Base-by-base conservation (phyloP, 1,140 invertebrate species). In the Drosophila hydei region DNA sequence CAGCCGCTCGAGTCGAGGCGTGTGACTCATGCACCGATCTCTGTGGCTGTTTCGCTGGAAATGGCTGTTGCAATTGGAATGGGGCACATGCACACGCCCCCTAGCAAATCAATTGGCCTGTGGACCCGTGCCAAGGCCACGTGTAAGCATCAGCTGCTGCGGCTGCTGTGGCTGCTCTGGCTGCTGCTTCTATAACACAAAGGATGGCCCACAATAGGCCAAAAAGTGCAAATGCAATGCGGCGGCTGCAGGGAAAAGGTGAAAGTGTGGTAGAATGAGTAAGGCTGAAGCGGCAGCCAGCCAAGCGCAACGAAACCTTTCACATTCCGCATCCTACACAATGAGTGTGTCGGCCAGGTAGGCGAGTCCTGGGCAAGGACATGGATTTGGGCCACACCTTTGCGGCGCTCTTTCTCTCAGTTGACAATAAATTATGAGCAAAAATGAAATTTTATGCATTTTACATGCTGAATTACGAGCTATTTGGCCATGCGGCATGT, bases 371-470 rank as follows among this genome's bases (percentile, higher is more conserved):
- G 8, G 25, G 33, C 63, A 73, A 69, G 71, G 64, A 73, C 63
- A 68, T 18, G 18, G 30, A 7, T 23, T 9, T 21, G 27, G 36
- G 9, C 43, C 64, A 61, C 51, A 52, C 45, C 54, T 56, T 55
- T 27, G 21, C 21, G 2, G 42, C 16, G 42, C 50, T 47, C 45
- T 47, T 27, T 56, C 9, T 55, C 36, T 25, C 43, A 54, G 65
- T 65, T 67, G 77, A 87, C 81, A 75, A 88, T 87, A 88, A 87
- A 88, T 87, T 88, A 87, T 72, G 81, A 42, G 40, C 40, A 40
- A 38, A 65, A 71, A 55, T 58, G 51, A 64, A 81, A 73, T 69
- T 69, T 63, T 55, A 70, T 76, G 74, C 64, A 73, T 72, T 81
- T 85, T 87, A 69, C 62, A 77, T 75, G 80, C 80, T 64, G 67